Evolutionary conservation across 2,113 vertebrate genomes (phyloP).

Genomic region (Labrus mixtus): DNA sequence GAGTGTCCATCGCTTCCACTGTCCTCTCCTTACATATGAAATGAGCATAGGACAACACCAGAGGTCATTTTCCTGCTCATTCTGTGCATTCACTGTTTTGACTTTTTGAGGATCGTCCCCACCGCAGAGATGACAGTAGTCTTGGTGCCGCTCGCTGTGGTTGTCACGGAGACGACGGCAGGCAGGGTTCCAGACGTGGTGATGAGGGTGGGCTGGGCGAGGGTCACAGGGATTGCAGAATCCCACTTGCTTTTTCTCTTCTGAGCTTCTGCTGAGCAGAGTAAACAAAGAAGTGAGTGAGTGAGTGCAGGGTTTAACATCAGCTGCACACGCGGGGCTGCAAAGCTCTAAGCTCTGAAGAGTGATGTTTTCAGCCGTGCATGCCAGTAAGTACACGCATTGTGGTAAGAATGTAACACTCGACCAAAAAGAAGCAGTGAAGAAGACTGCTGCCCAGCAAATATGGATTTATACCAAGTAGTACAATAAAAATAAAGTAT

Average conservation of each 20-base stretch:
- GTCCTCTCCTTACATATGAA: neutral
- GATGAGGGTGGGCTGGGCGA: conserved; percentile 94
- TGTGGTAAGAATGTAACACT: too few relatives aligned
- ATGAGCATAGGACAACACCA: neutral
- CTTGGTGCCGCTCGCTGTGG: conserved; percentile 97
- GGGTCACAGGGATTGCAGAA: conserved; percentile 94
- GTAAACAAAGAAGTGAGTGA: neutral
- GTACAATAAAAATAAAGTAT: too few relatives aligned
- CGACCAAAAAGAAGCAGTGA: too few relatives aligned
- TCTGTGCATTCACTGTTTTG: conserved; percentile 90
- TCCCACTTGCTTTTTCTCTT: conserved; percentile 99
- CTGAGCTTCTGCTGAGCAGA: conserved; percentile 88
- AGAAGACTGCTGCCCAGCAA: too few relatives aligned
- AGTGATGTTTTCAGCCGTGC: too few relatives aligned
- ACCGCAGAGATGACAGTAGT: conserved; percentile 98
- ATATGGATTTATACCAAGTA: too few relatives aligned
- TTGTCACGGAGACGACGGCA: conserved; percentile 95
- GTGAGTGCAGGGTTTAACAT: neutral
- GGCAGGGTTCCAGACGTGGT: conserved; percentile 94
- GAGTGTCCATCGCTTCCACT: neutral
- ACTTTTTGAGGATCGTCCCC: conserved; percentile 97
- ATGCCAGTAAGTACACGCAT: too few relatives aligned
- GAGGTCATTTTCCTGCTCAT: too few relatives aligned
- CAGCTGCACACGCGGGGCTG: neutral
- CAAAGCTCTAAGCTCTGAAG: too few relatives aligned